These are phyloP conservation scores for Hystrix brachyura DNA, from an alignment of 2,113 vertebrate species.

Conservation along the genomic window DNA sequence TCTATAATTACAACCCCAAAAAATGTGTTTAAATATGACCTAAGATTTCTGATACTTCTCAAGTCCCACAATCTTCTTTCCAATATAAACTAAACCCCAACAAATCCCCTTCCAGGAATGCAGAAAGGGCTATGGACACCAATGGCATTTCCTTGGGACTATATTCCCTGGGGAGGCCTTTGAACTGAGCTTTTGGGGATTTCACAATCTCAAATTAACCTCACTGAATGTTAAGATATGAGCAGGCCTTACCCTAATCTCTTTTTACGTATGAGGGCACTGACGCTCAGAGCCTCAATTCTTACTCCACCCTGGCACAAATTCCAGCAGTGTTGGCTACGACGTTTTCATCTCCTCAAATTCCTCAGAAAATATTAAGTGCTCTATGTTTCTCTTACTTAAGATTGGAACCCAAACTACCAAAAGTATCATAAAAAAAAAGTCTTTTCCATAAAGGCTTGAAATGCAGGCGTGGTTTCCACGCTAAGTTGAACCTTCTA, in stretches of 20 bases:
- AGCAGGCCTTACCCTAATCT: neutral
- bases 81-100: conserved; percentile 44
- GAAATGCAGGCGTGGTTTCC: neutral
- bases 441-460: conserved; percentile 33
- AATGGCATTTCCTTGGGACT: conserved; percentile 53
- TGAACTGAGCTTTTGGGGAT: neutral
- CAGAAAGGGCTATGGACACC: neutral
- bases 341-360: neutral
- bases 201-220: neutral
- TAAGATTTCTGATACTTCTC: conserved; percentile 29
- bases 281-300: neutral
- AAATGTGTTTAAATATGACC: neutral
- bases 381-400: neutral
- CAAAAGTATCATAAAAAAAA: conserved; percentile 50
- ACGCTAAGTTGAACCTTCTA: no score
- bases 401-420: conserved; percentile 21
- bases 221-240: neutral
- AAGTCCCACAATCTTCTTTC: conserved; percentile 45
- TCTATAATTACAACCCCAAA: neutral
- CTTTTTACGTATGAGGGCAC: conserved; percentile 45
- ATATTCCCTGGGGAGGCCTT: neutral
- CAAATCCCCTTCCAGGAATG: neutral
- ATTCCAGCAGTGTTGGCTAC: neutral
- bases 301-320: no score
- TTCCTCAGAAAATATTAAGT: conserved; percentile 26